Percentiles rank a stretch among this genome's conserved stretches.
Conservation (phyloP, 2,797 vertebrate species). For the Chelon labrosus region DNA sequence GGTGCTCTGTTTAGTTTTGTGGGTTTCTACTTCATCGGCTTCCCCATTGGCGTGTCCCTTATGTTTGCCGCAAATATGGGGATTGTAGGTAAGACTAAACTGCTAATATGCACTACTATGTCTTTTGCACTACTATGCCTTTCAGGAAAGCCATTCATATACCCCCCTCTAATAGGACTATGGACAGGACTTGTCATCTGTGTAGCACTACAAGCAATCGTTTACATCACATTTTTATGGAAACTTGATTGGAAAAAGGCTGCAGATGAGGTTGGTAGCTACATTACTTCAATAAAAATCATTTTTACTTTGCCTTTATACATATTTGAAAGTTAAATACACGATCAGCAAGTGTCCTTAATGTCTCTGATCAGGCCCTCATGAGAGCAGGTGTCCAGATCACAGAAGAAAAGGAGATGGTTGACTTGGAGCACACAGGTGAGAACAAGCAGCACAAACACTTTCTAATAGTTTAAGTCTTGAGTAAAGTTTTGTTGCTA, state of each 20-base stretch:
- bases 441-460: background rate
- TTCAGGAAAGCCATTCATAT: background rate
- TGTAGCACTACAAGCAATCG: slow-evolving; percentile 82
- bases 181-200: slow-evolving; percentile 90
- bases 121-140: background rate
- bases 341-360: too few relatives aligned
- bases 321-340: background rate
- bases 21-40: slow-evolving; percentile 89
- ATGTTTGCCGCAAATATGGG: slow-evolving; percentile 91
- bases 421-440: slow-evolving; percentile 56
- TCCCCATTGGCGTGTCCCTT: slow-evolving; percentile 89
- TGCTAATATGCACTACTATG: background rate
- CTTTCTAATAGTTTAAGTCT: too few relatives aligned
- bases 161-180: slow-evolving; percentile 82
- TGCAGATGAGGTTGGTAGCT: slow-evolving; percentile 84
- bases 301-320: too few relatives aligned
- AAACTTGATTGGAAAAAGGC: slow-evolving; percentile 90
- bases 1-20: slow-evolving; percentile 90
- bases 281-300: too few relatives aligned
- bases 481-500: background rate
- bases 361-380: slow-evolving; percentile 63
- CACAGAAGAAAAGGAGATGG: slow-evolving; percentile 45
- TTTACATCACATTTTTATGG: slow-evolving; percentile 83
- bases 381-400: slow-evolving; percentile 75
- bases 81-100: slow-evolving; percentile 83